Evolutionary conservation across 2,888 invertebrate species (phyloP).

Genomic region (Xylocampa areola): DNA sequence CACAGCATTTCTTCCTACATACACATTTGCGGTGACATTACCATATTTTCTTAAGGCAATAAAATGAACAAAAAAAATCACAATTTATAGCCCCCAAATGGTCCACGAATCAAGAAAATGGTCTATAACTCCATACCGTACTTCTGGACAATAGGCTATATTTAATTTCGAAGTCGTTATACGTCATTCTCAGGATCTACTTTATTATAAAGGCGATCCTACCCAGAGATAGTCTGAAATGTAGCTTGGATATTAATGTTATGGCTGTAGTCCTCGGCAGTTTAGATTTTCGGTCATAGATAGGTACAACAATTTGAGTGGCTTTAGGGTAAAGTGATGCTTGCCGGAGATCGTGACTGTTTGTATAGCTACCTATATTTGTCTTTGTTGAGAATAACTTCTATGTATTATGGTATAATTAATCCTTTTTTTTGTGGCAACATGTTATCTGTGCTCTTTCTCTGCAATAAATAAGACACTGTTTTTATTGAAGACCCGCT

Average conservation of each 20-base stretch:
- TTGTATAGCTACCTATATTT: no score
- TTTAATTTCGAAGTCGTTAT: slow-evolving; percentile 31
- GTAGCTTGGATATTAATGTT: slow-evolving; percentile 14
- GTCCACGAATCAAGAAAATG: slow-evolving; percentile 26
- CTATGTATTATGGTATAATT: no score
- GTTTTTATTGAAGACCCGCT: no score
- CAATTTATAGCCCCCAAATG: slow-evolving; percentile 4
- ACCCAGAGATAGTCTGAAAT: slow-evolving; percentile 3
- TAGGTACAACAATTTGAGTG: slow-evolving; percentile 2
- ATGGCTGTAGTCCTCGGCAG: slow-evolving; percentile 15
- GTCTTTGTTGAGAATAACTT: no score
- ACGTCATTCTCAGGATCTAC: slow-evolving; percentile 38
- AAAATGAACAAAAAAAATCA: slow-evolving; percentile 10
- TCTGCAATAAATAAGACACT: no score
- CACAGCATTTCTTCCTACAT: slow-evolving; percentile 3
- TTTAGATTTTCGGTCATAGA: slow-evolving; percentile 12
- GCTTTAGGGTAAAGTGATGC: background rate
- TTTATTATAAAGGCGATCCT: slow-evolving; percentile 2
- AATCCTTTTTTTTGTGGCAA: no score
- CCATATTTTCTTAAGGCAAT: slow-evolving; percentile 7
- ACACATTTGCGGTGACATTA: background rate
- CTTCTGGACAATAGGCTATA: slow-evolving; percentile 30
- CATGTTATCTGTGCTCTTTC: no score
- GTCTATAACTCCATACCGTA: background rate
- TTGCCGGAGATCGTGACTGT: background rate